Conservation (phyloP, 2,113 vertebrate genomes). For the Mustelus asterias region DNA sequence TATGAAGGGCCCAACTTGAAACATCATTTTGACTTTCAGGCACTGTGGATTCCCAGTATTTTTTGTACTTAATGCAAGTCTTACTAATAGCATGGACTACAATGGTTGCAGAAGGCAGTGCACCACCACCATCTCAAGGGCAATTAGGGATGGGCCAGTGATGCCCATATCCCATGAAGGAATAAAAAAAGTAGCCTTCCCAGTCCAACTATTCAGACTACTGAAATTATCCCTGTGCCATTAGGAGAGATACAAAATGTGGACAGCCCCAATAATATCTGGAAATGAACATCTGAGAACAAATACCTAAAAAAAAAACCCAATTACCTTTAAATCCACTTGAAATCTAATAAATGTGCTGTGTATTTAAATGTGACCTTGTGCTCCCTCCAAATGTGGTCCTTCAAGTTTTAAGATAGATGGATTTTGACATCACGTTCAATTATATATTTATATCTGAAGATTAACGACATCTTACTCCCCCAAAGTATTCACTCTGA, state of each 20-base stretch:
- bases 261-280: neutral
- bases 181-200: neutral
- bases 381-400: neutral
- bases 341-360: neutral
- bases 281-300: neutral
- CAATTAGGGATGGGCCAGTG: too few species aligned
- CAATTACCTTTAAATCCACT: neutral
- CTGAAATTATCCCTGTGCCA: neutral
- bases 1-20: neutral
- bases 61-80: neutral
- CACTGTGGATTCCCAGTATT: neutral
- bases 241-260: neutral
- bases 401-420: neutral
- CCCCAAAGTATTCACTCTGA: neutral
- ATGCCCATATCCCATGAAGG: too few species aligned
- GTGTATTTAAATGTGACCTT: neutral
- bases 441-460: conserved; percentile 3
- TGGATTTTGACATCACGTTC: neutral
- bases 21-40: neutral
- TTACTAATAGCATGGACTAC: too few species aligned
- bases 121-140: too few species aligned
- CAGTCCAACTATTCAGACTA: neutral
- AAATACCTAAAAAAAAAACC: neutral
- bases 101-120: too few species aligned
- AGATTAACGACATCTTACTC: neutral